Percentiles rank a stretch among this genome's conserved stretches.
Evolutionary conservation across 2,113 vertebrate genomes (phyloP).

Genomic region (Cryptomyrus ogoouensis): DNA sequence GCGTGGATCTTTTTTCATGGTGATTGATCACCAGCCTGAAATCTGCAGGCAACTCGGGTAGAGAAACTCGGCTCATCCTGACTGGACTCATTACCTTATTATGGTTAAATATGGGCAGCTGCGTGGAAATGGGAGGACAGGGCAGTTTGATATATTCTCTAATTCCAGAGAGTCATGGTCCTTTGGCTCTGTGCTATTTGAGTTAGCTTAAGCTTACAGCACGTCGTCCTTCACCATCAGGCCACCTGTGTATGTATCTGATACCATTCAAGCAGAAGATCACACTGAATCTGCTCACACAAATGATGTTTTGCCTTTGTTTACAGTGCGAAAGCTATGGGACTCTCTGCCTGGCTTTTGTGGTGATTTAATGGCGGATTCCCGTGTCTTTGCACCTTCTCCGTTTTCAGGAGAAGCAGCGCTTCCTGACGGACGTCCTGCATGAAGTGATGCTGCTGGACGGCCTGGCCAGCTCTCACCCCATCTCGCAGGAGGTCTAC

Average conservation of each 20-base stretch:
- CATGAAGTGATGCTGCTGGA: slow-evolving; percentile 97
- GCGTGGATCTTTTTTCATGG: not conserved
- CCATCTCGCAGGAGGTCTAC: slow-evolving; percentile 90
- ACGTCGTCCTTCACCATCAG: not conserved
- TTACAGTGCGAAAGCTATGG: not conserved
- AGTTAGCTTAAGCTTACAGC: not conserved
- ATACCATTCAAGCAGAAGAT: not conserved
- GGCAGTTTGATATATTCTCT: not conserved
- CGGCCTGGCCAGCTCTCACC: slow-evolving; percentile 86
- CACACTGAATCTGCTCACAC: not conserved
- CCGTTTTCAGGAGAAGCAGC: slow-evolving; percentile 81
- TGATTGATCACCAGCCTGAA: not conserved
- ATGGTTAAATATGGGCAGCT: not conserved
- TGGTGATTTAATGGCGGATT: not conserved
- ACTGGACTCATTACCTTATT: not conserved
- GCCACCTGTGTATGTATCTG: not conserved
- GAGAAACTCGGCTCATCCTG: not conserved
- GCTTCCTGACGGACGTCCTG: slow-evolving; percentile 93
- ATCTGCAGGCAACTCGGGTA: not conserved
- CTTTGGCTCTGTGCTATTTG: not conserved
- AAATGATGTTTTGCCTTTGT: not conserved
- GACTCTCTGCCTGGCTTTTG: not conserved
- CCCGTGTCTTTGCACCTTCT: not conserved
- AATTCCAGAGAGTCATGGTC: not conserved
- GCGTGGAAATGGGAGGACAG: not conserved